Conservation (phyloP, 2,888 invertebrate genomes). For the Drosophila demipolita region DNA sequence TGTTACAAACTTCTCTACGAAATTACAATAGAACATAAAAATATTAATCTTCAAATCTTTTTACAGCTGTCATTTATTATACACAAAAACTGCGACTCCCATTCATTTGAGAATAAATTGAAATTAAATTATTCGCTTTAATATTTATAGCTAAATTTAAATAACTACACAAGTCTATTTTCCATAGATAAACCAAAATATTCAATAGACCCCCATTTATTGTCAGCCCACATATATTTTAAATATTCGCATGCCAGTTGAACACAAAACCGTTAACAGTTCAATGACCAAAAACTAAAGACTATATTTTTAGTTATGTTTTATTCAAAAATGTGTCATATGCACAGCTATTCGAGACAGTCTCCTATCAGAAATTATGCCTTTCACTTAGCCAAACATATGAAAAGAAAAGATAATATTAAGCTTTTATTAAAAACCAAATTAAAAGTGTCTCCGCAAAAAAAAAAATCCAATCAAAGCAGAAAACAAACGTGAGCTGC, state of each 20-base stretch:
- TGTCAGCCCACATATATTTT: not conserved
- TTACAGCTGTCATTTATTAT: not conserved
- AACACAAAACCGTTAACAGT: conserved; percentile 32
- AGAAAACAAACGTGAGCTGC: conserved; percentile 51
- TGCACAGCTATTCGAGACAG: conserved; percentile 48
- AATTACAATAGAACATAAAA: not conserved
- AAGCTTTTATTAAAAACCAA: conserved; percentile 41
- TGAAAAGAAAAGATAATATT: conserved; percentile 16
- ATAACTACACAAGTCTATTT: not conserved
- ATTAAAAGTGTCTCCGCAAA: conserved; percentile 52
- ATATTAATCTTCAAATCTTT: not conserved
- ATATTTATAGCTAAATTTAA: not conserved
- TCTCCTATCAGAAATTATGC: conserved; percentile 33
- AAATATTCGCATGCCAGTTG: not conserved
- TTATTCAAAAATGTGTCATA: not conserved
- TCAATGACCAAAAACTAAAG: conserved; percentile 51
- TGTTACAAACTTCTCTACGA: not conserved
- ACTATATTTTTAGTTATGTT: not conserved
- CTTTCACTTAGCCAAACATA: conserved; percentile 31
- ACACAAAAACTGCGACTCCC: not conserved
- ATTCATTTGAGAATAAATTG: not conserved
- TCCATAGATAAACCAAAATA: not conserved
- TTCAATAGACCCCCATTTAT: not conserved
- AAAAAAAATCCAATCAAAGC: conserved; percentile 51
- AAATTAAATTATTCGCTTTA: not conserved